Evolutionary conservation across 2,113 vertebrate species (phyloP).

Genomic region (Spea bombifrons): DNA sequence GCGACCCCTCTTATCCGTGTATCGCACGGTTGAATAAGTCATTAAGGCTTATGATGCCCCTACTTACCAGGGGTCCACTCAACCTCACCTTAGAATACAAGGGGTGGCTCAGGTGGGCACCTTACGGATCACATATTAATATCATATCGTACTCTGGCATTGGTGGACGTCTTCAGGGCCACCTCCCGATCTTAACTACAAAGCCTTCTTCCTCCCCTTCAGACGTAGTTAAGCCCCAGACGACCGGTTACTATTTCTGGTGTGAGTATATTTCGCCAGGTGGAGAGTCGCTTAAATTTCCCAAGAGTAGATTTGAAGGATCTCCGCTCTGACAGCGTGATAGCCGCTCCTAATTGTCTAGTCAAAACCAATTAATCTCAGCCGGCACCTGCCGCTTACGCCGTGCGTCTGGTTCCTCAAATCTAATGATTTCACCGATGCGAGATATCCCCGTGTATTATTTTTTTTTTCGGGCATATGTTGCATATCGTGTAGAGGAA

Average conservation of each 20-base stretch:
- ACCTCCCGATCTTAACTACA: too few species aligned
- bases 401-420: neutral
- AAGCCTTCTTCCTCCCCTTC: neutral
- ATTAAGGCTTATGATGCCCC: too few species aligned
- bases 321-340: neutral
- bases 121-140: too few species aligned
- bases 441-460: neutral
- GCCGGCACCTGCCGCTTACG: neutral
- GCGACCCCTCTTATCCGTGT: too few species aligned
- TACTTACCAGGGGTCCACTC: too few species aligned
- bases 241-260: neutral
- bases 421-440: slow-evolving; percentile 4
- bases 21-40: too few species aligned
- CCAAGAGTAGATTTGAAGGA: neutral
- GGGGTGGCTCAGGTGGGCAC: too few species aligned
- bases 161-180: too few species aligned
- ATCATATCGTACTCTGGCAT: too few species aligned
- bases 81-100: too few species aligned
- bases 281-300: neutral
- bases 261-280: neutral
- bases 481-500: neutral
- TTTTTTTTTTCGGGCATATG: slow-evolving; percentile 4
- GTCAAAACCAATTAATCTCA: slow-evolving; percentile 20
- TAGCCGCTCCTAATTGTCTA: neutral
- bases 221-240: too few species aligned